phyloP scores from a whole-genome alignment of 2,888 invertebrate genomes.

The Mechanitis messenoides region DNA sequence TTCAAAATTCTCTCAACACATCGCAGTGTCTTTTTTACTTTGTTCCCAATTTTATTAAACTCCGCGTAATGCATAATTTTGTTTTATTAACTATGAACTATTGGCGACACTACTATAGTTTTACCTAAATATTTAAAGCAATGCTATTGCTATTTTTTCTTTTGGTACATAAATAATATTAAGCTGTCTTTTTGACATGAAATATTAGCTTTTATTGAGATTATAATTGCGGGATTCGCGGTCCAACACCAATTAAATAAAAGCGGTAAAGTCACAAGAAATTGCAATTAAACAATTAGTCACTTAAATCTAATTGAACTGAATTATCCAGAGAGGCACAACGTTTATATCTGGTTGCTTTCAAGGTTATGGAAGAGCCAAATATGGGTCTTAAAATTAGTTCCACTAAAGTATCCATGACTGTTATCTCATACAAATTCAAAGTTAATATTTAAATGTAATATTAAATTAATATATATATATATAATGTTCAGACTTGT shows the following conservation, averaged over 20 bases:
- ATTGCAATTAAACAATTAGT: conserved; percentile 5
- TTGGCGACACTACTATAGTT: no score
- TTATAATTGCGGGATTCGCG: background rate
- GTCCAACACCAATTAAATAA: conserved; percentile 1
- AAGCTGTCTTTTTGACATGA: background rate
- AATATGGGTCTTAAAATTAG: no score
- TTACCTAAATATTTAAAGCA: no score
- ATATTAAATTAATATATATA: no score
- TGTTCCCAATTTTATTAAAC: background rate
- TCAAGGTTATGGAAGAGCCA: background rate
- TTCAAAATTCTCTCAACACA: conserved; percentile 2
- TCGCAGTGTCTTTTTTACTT: background rate
- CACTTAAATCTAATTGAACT: conserved; percentile 3
- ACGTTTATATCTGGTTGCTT: background rate
- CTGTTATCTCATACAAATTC: no score
- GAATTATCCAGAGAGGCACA: background rate
- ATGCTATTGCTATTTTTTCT: no score
- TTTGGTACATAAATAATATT: background rate
- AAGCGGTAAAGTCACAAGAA: conserved; percentile 1
- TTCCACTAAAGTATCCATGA: no score
- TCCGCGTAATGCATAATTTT: conserved; percentile 1
- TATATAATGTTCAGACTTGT: no score
- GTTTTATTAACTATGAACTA: background rate
- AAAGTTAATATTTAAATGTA: no score
- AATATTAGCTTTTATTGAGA: conserved; percentile 1